Base-by-base conservation (phyloP, 2,888 invertebrate genomes). In the Lordiphosa fenestrarum region DNA sequence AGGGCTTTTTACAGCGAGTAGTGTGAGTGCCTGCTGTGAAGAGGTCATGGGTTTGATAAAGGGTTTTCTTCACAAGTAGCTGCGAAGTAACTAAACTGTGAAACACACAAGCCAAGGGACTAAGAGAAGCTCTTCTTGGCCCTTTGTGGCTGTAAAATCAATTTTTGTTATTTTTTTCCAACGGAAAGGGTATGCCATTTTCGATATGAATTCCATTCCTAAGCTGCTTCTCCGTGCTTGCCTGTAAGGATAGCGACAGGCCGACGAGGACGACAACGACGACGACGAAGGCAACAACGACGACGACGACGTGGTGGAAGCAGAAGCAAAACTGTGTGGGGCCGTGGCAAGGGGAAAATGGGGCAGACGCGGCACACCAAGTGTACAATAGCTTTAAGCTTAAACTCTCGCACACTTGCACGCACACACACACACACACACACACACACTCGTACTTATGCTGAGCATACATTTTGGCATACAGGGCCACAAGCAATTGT, bases 371-470 rank as follows among this genome's bases (percentile, higher is more conserved):
- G 81, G 72, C 84, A 70, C 67, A 81, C 84, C 76, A 84, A 85
- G 73, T 85, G 73, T 81, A 81, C 81, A 85, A 81, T 81, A 81
- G 85, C 81, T 85, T 81, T 84, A 81, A 81, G 81, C 81, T 85
- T 81, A 85, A 85, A 85, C 85, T 85, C 82, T 85, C 82, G 65
- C 85, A 80, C 75, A 84, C 70, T 60, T 60, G 50, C 77, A 57
- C 62, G 54, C 66, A 63, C 66, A 69, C 54, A 53, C 51, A 23
- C 59, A 50, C 63, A 55, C 47, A 44, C 13, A 41, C 42, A 48
- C 64, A 57, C 13, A 51, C 25, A 52, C 40, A 40, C 51, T 58
- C 54, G 67, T 61, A 66, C 52, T 39, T 23, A 66, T 60, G 53
- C 50, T 49, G 50, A 49, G 57, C 52, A 59, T 66, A 73, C 55